Base-by-base conservation (phyloP, 2,888 invertebrate genomes). In the Drosophila hamatofila region DNA sequence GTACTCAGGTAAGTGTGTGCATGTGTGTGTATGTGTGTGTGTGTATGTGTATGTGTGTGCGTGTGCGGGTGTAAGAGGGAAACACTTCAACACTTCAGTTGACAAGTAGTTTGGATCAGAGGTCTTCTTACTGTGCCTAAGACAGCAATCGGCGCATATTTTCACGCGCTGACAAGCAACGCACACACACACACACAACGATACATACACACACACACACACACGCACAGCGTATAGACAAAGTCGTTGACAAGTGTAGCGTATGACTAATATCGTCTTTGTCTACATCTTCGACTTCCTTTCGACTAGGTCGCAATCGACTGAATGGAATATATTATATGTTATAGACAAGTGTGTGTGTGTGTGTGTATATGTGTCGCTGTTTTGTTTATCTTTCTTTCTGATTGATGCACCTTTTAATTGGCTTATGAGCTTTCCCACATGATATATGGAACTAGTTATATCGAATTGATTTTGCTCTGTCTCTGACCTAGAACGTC, bases 381-480 rank as follows among this genome's bases (percentile, higher is more conserved):
- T 30, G 9, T 64, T 37, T 41, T 63, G 44, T 54, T 44, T 44
- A 46, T 61, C 52, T 58, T 48, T 60, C 44, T 52, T 37, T 67
- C 73, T 89, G 89, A 85, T 84, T 73, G 82, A 89, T 89, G 88
- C 79, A 56, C 54, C 71, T 49, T 79, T 67, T 84, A 81, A 84
- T 89, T 89, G 89, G 89, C 85, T 89, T 89, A 88, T 84, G 51
- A 49, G 76, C 80, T 77, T 57, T 66, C 39, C 46, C 51, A 2
- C 59, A 75, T 59, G 46, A 79, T 57, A 44, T 35, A 79, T 61
- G 61, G 61, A 62, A 65, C 75, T 59, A 54, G 80, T 59, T 80
- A 59, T 56, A 39, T 18, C 27, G 49, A 63, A 42, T 9, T 11
- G 14, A 27, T 18, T 30, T 27, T 9, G 14, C 18, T 42, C 42